Evolutionary conservation across 2,113 vertebrate species (phyloP).

Genomic region (Protobothrops flavoviridis): DNA sequence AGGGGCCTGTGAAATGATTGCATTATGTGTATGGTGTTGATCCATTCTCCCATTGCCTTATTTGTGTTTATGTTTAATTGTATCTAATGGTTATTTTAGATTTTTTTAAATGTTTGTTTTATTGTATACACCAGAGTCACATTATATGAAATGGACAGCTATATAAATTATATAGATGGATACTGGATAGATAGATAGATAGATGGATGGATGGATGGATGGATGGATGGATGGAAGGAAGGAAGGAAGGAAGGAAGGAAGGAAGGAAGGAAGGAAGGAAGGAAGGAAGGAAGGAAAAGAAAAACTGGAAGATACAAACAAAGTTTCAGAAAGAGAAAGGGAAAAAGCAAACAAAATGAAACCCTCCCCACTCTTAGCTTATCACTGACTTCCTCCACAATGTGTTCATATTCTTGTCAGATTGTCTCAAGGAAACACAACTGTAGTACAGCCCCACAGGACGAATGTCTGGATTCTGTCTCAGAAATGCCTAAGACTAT

Average conservation of each 20-base stretch:
- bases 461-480: neutral
- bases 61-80: neutral
- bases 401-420: neutral
- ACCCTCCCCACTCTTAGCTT: neutral
- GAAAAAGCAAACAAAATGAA: neutral
- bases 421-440: neutral
- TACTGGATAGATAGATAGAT: no score
- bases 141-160: neutral
- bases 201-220: neutral
- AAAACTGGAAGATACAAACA: neutral
- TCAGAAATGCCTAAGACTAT: neutral
- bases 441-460: neutral
- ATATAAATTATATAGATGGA: neutral
- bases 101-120: neutral
- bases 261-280: no score
- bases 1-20: neutral
- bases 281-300: no score
- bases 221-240: accelerated
- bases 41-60: neutral
- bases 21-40: neutral
- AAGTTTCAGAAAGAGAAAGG: neutral
- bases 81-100: neutral
- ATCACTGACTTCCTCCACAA: neutral
- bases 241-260: no score
- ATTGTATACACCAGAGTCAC: neutral